Evolutionary conservation across 2,888 invertebrate species (phyloP).

Genomic region (Tenodera sinensis): DNA sequence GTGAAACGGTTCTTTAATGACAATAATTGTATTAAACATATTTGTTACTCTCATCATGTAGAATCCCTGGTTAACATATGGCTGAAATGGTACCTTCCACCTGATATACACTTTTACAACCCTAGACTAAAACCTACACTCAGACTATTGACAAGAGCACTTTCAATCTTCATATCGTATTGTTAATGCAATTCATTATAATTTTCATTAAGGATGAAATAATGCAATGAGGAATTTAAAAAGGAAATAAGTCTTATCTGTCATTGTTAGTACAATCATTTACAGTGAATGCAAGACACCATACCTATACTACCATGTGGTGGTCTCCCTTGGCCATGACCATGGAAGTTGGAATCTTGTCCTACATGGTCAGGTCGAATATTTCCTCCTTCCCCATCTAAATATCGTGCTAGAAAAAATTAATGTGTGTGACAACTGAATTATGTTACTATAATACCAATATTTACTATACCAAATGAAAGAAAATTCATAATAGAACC

Average conservation of each 20-base stretch:
- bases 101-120: too few relatives aligned
- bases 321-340: slow-evolving; percentile 37
- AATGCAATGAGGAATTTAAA: neutral
- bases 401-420: slow-evolving; percentile 42
- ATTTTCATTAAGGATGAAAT: neutral
- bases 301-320: slow-evolving; percentile 13
- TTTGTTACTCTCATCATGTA: too few relatives aligned
- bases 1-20: too few relatives aligned
- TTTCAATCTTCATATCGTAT: neutral
- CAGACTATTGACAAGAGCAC: neutral
- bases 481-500: too few relatives aligned
- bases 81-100: too few relatives aligned
- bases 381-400: slow-evolving; percentile 41
- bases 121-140: too few relatives aligned
- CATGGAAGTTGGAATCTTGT: slow-evolving; percentile 46
- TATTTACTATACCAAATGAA: too few relatives aligned
- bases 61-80: too few relatives aligned
- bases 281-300: slow-evolving; percentile 6
- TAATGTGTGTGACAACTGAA: neutral
- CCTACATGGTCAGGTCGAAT: slow-evolving; percentile 49
- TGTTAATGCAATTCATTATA: neutral
- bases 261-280: neutral
- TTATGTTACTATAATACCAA: neutral
- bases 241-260: neutral
- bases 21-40: too few relatives aligned